phyloP scores from a whole-genome alignment of 2,113 vertebrate species.

The Psammodynastes pulverulentus region DNA sequence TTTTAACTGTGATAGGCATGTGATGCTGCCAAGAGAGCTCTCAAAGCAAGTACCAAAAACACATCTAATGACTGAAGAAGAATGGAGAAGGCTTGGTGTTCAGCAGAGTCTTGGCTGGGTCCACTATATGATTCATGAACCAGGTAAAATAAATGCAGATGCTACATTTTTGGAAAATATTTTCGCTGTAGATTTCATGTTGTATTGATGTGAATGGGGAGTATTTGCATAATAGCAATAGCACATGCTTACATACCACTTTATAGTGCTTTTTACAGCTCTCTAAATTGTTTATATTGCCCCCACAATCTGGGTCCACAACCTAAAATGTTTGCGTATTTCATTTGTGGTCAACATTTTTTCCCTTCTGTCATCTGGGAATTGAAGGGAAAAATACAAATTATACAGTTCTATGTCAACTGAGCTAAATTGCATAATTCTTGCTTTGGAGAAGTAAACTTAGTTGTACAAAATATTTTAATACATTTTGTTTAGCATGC shows the following conservation, averaged over 20 bases:
- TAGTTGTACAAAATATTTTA: neutral
- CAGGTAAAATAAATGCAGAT: constrained; percentile 65
- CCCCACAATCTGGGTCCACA: too few relatives aligned
- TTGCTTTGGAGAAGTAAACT: neutral
- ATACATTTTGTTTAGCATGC: neutral
- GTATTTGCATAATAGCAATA: neutral
- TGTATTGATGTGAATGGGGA: neutral
- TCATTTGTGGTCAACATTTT: neutral
- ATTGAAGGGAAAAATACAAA: neutral
- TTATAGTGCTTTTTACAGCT: too few relatives aligned
- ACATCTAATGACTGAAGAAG: constrained; percentile 86
- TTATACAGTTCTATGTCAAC: neutral
- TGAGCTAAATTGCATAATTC: neutral
- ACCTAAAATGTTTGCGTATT: neutral
- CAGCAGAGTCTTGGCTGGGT: constrained; percentile 89
- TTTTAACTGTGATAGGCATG: constrained; percentile 71
- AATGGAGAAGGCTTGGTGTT: constrained; percentile 84
- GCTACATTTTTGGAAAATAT: neutral
- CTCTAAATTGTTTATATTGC: too few relatives aligned
- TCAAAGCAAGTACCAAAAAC: constrained; percentile 86
- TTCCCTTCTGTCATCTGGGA: neutral
- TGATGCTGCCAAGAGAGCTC: constrained; percentile 84
- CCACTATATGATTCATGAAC: constrained; percentile 90
- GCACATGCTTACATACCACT: too few relatives aligned
- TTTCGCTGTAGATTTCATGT: neutral